Evolutionary conservation across 2,888 invertebrate species (phyloP), one percentile per base, ranked within the genome.

Genomic region (Cataglyphis altisquamis): DNA sequence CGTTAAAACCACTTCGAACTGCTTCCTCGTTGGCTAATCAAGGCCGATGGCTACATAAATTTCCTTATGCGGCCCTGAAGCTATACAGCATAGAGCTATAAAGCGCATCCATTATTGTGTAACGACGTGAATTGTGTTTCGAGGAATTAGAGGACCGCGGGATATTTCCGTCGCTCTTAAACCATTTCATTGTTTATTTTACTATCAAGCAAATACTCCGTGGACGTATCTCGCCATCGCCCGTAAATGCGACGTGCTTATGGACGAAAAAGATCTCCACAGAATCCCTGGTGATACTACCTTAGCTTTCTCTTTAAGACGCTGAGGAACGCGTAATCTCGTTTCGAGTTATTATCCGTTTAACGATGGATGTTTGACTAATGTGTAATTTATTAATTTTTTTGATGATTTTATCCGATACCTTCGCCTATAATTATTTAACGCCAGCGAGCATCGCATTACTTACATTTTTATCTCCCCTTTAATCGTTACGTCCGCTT

Each of bases 1-100:
- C 68, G 63, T 81, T 82, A 57, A 70, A 68, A 83, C 39, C 82
- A 83, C 78, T 84, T 73, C 48, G 63, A 74, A 64, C 81, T 83
- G 70, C 70, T 78, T 74, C 39, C 77, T 68, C 68, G 25, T 68
- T 32, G 62, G 36, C 81, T 84, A 48, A 86, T 88, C 86, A 89
- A 88, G 88, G 86, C 85, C 81, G 84, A 88, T 86, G 77, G 77
- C 55, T 74, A 80, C 83, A 64, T 87, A 87, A 89, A 88, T 82
- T 87, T 83, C 74, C 60, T 86, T 78, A 82, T 66, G 63, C 36
- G 66, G 39, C n/a, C 52, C n/a, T 52, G 15, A 48, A 52, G n/a
- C 52, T 48, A 48, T 52, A 52, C 2, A n/a, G 52, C 52, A n/a
- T 52, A 52, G 52, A 52, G 6, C 25, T 36, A 29, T 55, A 82